Base-by-base conservation (phyloP, 2,888 invertebrate species). In the Erebia palarica region DNA sequence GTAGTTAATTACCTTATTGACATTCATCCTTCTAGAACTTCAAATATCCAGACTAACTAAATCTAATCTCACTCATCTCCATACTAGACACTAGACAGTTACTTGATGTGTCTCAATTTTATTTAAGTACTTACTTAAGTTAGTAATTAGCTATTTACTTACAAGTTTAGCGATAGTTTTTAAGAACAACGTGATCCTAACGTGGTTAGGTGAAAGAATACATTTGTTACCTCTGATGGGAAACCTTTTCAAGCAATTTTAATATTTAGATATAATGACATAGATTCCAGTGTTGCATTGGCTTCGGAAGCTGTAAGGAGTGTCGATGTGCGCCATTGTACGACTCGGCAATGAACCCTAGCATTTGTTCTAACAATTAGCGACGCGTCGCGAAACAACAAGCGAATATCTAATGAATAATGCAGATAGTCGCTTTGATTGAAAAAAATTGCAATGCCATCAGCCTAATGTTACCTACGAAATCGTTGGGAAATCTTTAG, bases 311-410 rank as follows among this genome's bases (percentile, higher is more conserved):
- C 16, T 53, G 51, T 64, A 69, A 36, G n/a, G 11, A 16, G 42
- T 66, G 42, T 66, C n/a, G 21, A 51, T 64, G 42, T 44, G 27
- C 69, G 67, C 59, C 53, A 64, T 65, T 55, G 55, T 61, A 57
- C 60, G 64, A 57, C 51, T 89, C 89, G 91, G 84, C 91, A 92
- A 87, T 92, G 91, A 92, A 91, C 92, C 86, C 88, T 89, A 85
- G 85, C 89, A 89, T 89, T 89, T 87, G 85, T 86, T 87, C 89
- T 89, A 92, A 90, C 89, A 90, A 92, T 92, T 92, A 91, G 87
- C 88, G 80, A 79, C 81, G 82, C 84, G 83, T 74, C 84, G 87
- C 84, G 83, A 88, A 87, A 83, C 82, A 82, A 86, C 85, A 72
- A 69, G 58, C 63, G 36, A 66, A 16, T 51, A 59, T 70, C 65